These are phyloP conservation scores for Mechanitis messenoides DNA, from an alignment of 2,888 invertebrate species.

Conservation along the genomic window DNA sequence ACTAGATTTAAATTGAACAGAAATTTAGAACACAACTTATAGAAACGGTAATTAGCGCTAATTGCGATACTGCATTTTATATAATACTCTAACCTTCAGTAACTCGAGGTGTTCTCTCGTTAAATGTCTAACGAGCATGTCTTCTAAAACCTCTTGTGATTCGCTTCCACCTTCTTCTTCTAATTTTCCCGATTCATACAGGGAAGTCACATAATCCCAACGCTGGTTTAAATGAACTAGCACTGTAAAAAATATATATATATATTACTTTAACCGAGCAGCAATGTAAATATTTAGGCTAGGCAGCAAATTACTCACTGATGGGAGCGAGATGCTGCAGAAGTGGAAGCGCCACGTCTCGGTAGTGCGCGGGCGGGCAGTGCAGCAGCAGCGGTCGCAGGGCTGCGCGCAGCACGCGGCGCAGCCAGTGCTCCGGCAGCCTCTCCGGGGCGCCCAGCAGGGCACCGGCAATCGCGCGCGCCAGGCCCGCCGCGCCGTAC, in stretches of 20 bases:
- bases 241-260: slow-evolving; percentile 62
- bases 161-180: slow-evolving; percentile 85
- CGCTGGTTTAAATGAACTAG: slow-evolving; percentile 82
- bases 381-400: slow-evolving; percentile 90
- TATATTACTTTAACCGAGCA: no score
- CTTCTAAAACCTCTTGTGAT: slow-evolving; percentile 89
- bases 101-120: slow-evolving; percentile 93
- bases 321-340: slow-evolving; percentile 86
- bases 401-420: slow-evolving; percentile 88
- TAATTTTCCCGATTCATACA: slow-evolving; percentile 85
- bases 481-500: slow-evolving; percentile 85
- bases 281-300: no score
- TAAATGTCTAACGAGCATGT: slow-evolving; percentile 88
- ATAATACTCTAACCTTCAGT: slow-evolving; percentile 71
- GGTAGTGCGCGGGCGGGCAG: slow-evolving; percentile 89
- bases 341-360: slow-evolving; percentile 85
- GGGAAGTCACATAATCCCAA: slow-evolving; percentile 86
- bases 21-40: no score
- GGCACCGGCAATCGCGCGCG: slow-evolving; percentile 83
- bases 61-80: no score
- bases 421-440: slow-evolving; percentile 90
- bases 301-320: slow-evolving; percentile 74
- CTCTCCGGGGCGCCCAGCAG: slow-evolving; percentile 81
- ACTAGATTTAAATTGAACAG: no score
- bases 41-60: no score